Percentiles rank a stretch among this genome's conserved stretches.
phyloP scores from a whole-genome alignment of 2,888 invertebrate species.

The Gisinianus flammeolus region DNA sequence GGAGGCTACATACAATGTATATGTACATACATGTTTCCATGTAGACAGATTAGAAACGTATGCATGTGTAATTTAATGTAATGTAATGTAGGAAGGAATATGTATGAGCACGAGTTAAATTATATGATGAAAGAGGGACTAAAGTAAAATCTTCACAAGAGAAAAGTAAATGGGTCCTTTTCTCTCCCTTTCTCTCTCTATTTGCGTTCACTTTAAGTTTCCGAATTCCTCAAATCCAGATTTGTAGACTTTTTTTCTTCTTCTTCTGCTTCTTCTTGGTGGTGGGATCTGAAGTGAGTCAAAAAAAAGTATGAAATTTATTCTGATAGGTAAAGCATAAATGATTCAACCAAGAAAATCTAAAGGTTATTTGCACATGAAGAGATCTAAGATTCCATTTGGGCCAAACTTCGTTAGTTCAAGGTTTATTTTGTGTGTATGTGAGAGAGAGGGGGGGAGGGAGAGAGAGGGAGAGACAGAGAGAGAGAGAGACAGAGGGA shows the following conservation, averaged over 20 bases:
- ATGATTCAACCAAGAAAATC: neutral
- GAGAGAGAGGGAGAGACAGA: no score
- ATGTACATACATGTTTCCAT: neutral
- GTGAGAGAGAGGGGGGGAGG: no score
- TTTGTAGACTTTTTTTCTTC: neutral
- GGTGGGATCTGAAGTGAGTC: neutral
- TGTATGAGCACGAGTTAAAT: slow-evolving; percentile 24
- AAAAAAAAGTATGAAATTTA: neutral
- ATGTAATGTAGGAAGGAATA: neutral
- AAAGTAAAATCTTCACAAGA: neutral
- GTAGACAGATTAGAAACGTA: neutral
- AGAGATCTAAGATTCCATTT: neutral
- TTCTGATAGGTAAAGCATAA: neutral
- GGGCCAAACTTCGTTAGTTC: slow-evolving; percentile 17
- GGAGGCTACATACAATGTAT: no score
- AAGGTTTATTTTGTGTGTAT: slow-evolving; percentile 19
- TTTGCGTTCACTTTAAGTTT: no score
- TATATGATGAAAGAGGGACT: neutral
- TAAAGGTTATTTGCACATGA: slow-evolving; percentile 23
- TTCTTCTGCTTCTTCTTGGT: neutral
- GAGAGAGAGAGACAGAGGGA: no score
- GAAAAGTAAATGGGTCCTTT: neutral
- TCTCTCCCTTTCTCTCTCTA: neutral
- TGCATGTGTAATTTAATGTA: neutral
- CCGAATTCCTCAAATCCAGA: no score